Percentiles rank a stretch among this genome's conserved stretches.
These are phyloP conservation scores for Argyresthia albistria DNA, from an alignment of 2,888 invertebrate species.

Conservation along the genomic window DNA sequence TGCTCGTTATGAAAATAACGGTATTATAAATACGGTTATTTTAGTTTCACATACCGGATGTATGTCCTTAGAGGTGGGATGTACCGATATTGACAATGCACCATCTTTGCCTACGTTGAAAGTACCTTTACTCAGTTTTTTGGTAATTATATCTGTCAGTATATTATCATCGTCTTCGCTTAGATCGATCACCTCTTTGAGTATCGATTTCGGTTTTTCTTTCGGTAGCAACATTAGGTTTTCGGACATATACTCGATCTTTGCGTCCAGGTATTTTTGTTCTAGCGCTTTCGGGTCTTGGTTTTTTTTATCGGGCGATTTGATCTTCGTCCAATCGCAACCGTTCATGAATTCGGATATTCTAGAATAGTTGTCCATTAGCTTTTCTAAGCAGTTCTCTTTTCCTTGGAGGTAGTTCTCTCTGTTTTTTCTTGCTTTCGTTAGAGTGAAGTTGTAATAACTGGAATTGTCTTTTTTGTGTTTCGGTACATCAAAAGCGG, in stretches of 20 bases:
- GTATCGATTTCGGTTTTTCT: conserved; percentile 35
- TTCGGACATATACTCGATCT: conserved; percentile 63
- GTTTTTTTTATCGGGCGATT: conserved; percentile 30
- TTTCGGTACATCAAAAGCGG: conserved; percentile 58
- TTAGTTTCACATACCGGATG: conserved; percentile 41
- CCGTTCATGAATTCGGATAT: conserved; percentile 65
- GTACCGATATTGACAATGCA: conserved; percentile 56
- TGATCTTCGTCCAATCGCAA: conserved; percentile 57
- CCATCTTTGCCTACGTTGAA: conserved; percentile 58
- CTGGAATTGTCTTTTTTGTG: conserved; percentile 32
- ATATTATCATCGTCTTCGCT: conserved; percentile 50
- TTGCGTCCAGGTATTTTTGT: conserved; percentile 58
- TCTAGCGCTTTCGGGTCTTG: conserved; percentile 51
- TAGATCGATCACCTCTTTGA: conserved; percentile 54
- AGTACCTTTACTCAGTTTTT: conserved; percentile 46
- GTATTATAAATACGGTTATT: too few species aligned
- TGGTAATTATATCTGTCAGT: conserved; percentile 41
- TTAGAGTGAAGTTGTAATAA: conserved; percentile 36
- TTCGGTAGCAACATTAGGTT: conserved; percentile 60
- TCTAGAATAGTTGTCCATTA: conserved; percentile 59
- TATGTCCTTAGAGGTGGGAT: conserved; percentile 34
- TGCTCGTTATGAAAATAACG: too few species aligned
- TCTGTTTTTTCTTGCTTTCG: conserved; percentile 34
- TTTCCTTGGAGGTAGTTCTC: conserved; percentile 23
- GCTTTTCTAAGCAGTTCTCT: conserved; percentile 50